Conservation (phyloP, 2,888 invertebrate genomes). For the Phyto melanocephala region DNA sequence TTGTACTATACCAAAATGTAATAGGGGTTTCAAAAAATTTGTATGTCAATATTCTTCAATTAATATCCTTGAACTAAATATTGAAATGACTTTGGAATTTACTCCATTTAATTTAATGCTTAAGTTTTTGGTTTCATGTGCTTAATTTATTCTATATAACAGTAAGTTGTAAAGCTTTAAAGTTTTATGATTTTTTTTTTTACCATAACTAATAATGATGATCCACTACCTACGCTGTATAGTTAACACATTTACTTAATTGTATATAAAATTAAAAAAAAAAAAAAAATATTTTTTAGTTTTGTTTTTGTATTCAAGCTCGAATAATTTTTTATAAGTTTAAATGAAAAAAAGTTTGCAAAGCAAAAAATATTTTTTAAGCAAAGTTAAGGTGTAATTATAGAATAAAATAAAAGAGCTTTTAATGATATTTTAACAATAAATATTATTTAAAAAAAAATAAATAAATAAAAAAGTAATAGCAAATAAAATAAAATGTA, state of each 20-base stretch:
- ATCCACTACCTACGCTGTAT: neutral
- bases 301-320: neutral
- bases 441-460: slow-evolving; percentile 21
- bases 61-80: no score
- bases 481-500: neutral
- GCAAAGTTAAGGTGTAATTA: neutral
- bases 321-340: neutral
- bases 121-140: neutral
- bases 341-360: neutral
- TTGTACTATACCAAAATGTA: no score
- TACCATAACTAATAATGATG: neutral
- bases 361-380: slow-evolving; percentile 23
- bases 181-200: neutral
- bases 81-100: no score
- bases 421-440: slow-evolving; percentile 52
- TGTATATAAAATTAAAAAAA: slow-evolving; percentile 39
- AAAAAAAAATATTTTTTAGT: neutral
- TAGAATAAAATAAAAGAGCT: slow-evolving; percentile 44
- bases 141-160: neutral
- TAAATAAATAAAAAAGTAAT: neutral
- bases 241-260: slow-evolving; percentile 53
- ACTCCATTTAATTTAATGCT: no score
- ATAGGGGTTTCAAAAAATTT: no score
- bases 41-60: no score
- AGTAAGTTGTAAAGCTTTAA: neutral